phyloP scores from a whole-genome alignment of 2,113 vertebrate genomes.

The Petrocephalus microphthalmus region DNA sequence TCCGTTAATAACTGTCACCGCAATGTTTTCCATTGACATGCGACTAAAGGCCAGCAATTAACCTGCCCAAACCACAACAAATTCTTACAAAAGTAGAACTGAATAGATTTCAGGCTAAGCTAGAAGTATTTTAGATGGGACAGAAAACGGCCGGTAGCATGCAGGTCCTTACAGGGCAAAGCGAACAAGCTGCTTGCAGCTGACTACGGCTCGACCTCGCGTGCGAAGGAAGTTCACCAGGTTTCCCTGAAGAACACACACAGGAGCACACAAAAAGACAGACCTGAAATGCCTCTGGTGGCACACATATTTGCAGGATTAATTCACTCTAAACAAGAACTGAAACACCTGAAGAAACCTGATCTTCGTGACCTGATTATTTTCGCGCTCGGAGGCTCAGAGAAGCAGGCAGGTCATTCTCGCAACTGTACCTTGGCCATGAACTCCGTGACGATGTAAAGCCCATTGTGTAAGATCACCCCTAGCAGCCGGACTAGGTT shows the following conservation, averaged over 20 bases:
- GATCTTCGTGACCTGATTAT: neutral
- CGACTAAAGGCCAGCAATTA: neutral
- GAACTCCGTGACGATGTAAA: slow-evolving; percentile 86
- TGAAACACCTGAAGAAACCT: neutral
- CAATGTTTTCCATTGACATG: neutral
- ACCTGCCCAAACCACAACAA: neutral
- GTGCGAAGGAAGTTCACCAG: slow-evolving; percentile 82
- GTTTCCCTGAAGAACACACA: slow-evolving; percentile 67
- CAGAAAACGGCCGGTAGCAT: neutral
- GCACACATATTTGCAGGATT: neutral
- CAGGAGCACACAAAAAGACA: neutral
- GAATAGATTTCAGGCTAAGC: neutral
- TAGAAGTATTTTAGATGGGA: neutral
- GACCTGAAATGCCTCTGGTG: neutral
- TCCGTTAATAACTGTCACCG: neutral
- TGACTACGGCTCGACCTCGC: slow-evolving; percentile 64
- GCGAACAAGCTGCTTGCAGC: slow-evolving; percentile 62
- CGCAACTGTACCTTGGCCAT: slow-evolving; percentile 74
- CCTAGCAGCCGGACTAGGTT: slow-evolving; percentile 81
- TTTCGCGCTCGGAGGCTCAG: neutral
- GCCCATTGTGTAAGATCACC: slow-evolving; percentile 79
- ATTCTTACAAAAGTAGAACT: neutral
- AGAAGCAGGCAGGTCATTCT: neutral
- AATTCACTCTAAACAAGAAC: neutral
- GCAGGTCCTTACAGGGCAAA: slow-evolving; percentile 73